Conservation (phyloP, 2,797 vertebrate genomes). For the Pempheris klunzingeri region DNA sequence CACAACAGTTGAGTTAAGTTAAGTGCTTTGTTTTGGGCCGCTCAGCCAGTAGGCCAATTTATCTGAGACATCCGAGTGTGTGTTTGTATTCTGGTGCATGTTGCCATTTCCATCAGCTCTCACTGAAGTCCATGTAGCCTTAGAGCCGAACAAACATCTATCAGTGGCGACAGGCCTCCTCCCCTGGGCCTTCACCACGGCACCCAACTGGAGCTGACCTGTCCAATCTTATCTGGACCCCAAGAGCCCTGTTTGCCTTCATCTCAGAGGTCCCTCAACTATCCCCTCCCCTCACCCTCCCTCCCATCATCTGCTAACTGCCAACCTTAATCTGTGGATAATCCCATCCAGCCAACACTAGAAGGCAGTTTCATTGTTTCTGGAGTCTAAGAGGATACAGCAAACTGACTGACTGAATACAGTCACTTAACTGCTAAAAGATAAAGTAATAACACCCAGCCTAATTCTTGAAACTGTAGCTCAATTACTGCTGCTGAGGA, state of each 20-base stretch:
- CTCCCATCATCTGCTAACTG: conserved; percentile 36
- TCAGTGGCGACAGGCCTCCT: conserved; percentile 70
- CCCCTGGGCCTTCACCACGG: conserved; percentile 56
- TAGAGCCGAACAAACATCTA: conserved; percentile 74
- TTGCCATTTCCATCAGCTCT: conserved; percentile 58
- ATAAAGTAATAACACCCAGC: conserved; percentile 5
- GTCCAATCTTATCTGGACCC: conserved; percentile 69
- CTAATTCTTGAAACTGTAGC: background rate
- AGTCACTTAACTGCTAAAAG: conserved; percentile 3
- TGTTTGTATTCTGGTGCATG: conserved; percentile 29
- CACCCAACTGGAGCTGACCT: conserved; percentile 61
- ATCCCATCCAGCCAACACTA: conserved; percentile 67
- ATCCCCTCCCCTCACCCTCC: conserved; percentile 6
- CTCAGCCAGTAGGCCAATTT: conserved; percentile 9
- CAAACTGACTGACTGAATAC: background rate
- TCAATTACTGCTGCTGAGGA: conserved; percentile 1
- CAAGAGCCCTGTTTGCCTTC: conserved; percentile 55
- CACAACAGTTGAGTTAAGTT: conserved; percentile 9
- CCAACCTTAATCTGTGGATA: conserved; percentile 63
- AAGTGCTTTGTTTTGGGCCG: background rate
- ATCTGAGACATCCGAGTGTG: conserved; percentile 8
- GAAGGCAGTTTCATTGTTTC: conserved; percentile 43
- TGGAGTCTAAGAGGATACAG: conserved; percentile 24
- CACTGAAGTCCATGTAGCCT: conserved; percentile 46
- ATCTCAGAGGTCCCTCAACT: conserved; percentile 42